Conservation (phyloP, 1,140 invertebrate species). For the Ceratina calcarata region DNA sequence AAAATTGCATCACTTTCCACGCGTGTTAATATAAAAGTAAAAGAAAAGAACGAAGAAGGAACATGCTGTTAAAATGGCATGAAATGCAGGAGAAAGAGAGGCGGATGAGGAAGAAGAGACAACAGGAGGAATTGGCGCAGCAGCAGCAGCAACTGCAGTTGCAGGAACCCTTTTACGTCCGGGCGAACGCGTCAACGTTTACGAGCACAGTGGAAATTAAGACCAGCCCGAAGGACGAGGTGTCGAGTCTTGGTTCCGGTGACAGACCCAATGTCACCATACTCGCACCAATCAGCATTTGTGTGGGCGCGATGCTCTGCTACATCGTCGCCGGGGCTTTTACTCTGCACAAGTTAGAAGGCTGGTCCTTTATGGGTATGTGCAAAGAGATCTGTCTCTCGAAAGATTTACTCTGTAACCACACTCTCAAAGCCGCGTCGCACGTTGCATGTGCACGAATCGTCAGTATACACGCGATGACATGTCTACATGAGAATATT, state of each 20-base stretch:
- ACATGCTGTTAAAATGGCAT: slow-evolving; percentile 17
- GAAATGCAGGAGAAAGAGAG: slow-evolving; percentile 84
- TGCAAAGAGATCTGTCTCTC: slow-evolving; percentile 26
- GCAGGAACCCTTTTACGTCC: slow-evolving; percentile 90
- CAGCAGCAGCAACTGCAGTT: slow-evolving; percentile 85
- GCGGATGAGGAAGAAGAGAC: slow-evolving; percentile 87
- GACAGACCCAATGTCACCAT: slow-evolving; percentile 87
- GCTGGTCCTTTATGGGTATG: slow-evolving; percentile 88
- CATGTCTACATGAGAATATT: background rate
- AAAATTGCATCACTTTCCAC: background rate
- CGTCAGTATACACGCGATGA: background rate
- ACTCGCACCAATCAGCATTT: slow-evolving; percentile 88
- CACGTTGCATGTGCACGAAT: no score
- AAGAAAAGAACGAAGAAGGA: no score
- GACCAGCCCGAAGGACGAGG: slow-evolving; percentile 82
- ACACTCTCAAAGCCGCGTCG: background rate
- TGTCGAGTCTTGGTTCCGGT: slow-evolving; percentile 77
- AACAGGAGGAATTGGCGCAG: slow-evolving; percentile 87
- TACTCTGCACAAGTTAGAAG: slow-evolving; percentile 91
- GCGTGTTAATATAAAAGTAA: slow-evolving; percentile 16
- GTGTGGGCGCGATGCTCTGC: slow-evolving; percentile 88
- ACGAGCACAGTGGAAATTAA: slow-evolving; percentile 87
- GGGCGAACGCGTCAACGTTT: slow-evolving; percentile 87
- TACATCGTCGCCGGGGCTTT: slow-evolving; percentile 94
- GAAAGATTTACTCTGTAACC: background rate